A percentile compares a stretch with the other conserved stretches of the same genome.
Evolutionary conservation across 2,888 invertebrate genomes (phyloP).

Genomic region (Eucriotettix oculatus): DNA sequence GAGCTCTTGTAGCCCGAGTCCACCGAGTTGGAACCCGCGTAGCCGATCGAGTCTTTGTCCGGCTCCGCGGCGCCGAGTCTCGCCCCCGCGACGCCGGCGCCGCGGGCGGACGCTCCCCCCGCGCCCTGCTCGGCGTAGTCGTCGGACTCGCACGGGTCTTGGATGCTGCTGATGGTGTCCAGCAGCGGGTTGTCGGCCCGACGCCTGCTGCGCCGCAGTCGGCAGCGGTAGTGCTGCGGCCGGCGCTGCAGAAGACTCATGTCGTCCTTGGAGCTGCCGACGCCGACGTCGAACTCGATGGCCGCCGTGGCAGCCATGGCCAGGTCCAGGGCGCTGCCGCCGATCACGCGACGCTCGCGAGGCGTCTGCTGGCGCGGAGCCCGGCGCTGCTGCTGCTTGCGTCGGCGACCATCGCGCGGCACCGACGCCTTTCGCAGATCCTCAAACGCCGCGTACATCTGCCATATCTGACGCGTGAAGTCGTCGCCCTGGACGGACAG

Average conservation of each 20-base stretch:
- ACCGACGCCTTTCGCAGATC: conserved; percentile 17
- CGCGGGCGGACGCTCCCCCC: conserved; percentile 3
- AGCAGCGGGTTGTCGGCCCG: conserved; percentile 19
- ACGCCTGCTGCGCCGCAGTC: background rate
- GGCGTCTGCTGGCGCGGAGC: conserved; percentile 3
- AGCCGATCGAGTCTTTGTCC: conserved; percentile 20
- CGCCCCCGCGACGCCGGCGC: conserved; percentile 10
- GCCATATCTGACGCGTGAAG: conserved; percentile 23
- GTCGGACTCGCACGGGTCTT: conserved; percentile 17
- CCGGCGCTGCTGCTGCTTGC: conserved; percentile 9
- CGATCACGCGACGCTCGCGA: conserved; percentile 6
- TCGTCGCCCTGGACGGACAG: conserved; percentile 22
- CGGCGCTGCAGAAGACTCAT: conserved; percentile 11
- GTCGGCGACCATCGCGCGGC: background rate
- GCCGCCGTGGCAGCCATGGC: conserved; percentile 2
- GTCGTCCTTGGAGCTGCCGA: conserved; percentile 13
- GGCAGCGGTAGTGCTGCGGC: conserved; percentile 10
- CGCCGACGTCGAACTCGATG: conserved; percentile 6
- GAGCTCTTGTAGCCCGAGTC: conserved; percentile 24
- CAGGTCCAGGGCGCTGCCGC: conserved; percentile 9
- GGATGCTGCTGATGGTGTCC: conserved; percentile 22
- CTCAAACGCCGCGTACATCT: conserved; percentile 23
- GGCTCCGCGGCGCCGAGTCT: conserved; percentile 6
- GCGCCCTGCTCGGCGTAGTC: conserved; percentile 9
- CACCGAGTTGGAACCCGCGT: conserved; percentile 22